These are phyloP conservation scores for Protodeltote pygarga DNA, from an alignment of 2,888 invertebrate genomes.

Conservation along the genomic window DNA sequence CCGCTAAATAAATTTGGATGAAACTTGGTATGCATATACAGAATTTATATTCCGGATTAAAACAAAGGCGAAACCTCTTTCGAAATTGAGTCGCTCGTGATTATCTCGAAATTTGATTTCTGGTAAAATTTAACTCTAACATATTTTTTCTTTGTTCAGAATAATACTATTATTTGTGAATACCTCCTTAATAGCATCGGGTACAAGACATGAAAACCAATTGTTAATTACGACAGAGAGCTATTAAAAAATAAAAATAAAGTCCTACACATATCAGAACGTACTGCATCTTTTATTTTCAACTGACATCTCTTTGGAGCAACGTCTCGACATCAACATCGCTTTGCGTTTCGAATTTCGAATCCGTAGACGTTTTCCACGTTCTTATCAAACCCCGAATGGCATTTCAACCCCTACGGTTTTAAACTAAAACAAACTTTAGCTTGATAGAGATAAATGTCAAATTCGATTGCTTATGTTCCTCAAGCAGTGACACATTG, in stretches of 20 bases:
- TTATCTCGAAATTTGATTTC: too few relatives aligned
- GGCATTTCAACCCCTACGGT: conserved; percentile 46
- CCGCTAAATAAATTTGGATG: too few relatives aligned
- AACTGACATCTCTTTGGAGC: conserved; percentile 65
- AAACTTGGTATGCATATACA: too few relatives aligned
- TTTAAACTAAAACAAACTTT: conserved; percentile 53
- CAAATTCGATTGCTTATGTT: conserved; percentile 55
- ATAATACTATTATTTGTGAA: too few relatives aligned
- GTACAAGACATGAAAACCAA: conserved; percentile 30
- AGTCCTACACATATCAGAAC: conserved; percentile 29
- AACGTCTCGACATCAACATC: conserved; percentile 64
- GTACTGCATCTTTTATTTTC: conserved; percentile 57
- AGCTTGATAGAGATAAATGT: conserved; percentile 53
- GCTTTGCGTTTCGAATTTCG: conserved; percentile 76
- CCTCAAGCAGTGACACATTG: conserved; percentile 62
- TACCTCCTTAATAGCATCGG: conserved; percentile 4
- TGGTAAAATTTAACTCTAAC: too few relatives aligned
- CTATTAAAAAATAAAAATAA: conserved; percentile 43
- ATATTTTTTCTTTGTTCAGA: too few relatives aligned
- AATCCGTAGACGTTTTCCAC: conserved; percentile 72
- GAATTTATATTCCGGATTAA: too few relatives aligned
- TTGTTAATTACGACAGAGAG: conserved; percentile 40
- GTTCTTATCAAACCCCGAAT: conserved; percentile 56
- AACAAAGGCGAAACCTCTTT: too few relatives aligned
- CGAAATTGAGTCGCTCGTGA: too few relatives aligned